Base-by-base conservation (phyloP, 2,888 invertebrate species). In the Drymonia ruficornis region DNA sequence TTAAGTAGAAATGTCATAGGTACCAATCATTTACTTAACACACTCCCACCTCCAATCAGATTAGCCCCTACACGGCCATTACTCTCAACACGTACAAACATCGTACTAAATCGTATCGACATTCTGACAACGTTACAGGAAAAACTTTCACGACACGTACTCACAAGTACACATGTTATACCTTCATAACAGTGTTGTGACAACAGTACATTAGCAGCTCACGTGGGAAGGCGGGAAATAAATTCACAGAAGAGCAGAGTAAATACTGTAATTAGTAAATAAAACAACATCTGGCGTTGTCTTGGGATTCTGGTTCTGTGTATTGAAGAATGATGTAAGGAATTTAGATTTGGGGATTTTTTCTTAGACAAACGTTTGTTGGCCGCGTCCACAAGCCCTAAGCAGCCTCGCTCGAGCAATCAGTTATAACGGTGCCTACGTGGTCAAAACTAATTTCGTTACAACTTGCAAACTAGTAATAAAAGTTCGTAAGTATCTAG, bases 201-300 rank as follows among this genome's bases (percentile, higher is more conserved):
- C 71, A 73, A 72, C 68, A 72, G 62, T 63, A 72, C 71, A 70
- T 74, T 74, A 69, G 55, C 59, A 58, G 49, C 76, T 74, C 68
- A 71, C 57, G 9, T 16, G 5, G 64, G 67, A 69, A 65, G 73
- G 70, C 68, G 69, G 77, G 70, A 74, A 78, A 84, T 81, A 84
- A 86, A 86, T 83, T 81, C 80, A 71, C 79, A 87, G 63, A 78
- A 80, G 83, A 78, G 80, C 77, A 78, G 72, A 68, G 83, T 75
- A 84, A 85, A 87, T 81, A 85, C 69, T 65, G 75, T 80, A 86
- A 89, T 88, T 88, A 89, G 86, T 82, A 78, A 84, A 84, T 73
- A 76, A 64, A 60, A 55, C 55, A 52, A 59, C 23, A 44, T 23
- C n/a, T 59, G 56, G 56, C 52, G 52, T 40, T 44, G 46, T 43